Evolutionary conservation across 2,113 vertebrate species (phyloP).

Genomic region (Anarrhichthys ocellatus): DNA sequence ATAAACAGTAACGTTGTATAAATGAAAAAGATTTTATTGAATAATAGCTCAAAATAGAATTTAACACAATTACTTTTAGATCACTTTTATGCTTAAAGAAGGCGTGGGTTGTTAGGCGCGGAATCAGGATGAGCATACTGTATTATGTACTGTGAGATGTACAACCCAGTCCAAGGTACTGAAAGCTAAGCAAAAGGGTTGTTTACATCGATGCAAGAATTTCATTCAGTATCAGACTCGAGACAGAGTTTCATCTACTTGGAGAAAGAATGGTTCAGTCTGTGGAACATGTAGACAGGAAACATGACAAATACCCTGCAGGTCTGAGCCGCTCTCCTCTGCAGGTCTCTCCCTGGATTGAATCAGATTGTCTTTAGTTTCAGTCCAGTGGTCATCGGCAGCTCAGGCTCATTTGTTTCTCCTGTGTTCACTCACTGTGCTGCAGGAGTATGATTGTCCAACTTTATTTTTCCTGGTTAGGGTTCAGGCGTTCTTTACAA

Average conservation of each 20-base stretch:
- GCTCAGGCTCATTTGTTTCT: slow-evolving; percentile 47
- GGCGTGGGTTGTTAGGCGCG: slow-evolving; percentile 37
- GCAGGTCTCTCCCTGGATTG: slow-evolving; percentile 39
- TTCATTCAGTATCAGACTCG: slow-evolving; percentile 42
- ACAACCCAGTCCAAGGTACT: slow-evolving; percentile 47
- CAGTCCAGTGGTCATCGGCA: slow-evolving; percentile 41
- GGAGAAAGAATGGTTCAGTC: slow-evolving; percentile 41
- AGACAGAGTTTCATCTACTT: slow-evolving; percentile 41
- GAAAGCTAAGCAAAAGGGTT: slow-evolving; percentile 68
- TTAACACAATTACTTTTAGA: slow-evolving; percentile 70
- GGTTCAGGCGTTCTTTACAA: slow-evolving; percentile 70
- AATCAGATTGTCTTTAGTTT: slow-evolving; percentile 46
- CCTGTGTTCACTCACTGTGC: slow-evolving; percentile 37
- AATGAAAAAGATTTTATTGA: slow-evolving; percentile 69
- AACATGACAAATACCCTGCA: slow-evolving; percentile 56
- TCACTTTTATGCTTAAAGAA: slow-evolving; percentile 65
- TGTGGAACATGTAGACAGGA: slow-evolving; percentile 47
- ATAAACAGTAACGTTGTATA: slow-evolving; percentile 15
- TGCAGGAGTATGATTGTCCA: slow-evolving; percentile 67
- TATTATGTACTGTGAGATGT: slow-evolving; percentile 44
- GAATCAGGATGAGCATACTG: slow-evolving; percentile 41
- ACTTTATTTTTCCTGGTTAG: slow-evolving; percentile 59
- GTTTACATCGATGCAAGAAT: slow-evolving; percentile 63
- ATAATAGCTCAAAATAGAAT: slow-evolving; percentile 76
- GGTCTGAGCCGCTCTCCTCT: slow-evolving; percentile 38